Conservation (phyloP, 2,113 vertebrate species). For the Oncorhynchus gorbuscha region DNA sequence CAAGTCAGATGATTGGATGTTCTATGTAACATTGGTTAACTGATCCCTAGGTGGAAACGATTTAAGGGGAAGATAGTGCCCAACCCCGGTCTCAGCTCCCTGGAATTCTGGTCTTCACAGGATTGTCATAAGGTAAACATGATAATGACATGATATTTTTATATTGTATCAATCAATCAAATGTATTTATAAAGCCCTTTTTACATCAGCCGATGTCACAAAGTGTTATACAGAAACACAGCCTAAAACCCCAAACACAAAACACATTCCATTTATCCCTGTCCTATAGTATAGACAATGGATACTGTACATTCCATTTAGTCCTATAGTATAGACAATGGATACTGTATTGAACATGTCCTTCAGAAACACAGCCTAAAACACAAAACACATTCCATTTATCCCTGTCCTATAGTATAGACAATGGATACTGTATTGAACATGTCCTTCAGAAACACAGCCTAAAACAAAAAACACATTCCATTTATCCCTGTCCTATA, state of each 20-base stretch:
- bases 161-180: no score
- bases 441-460: no score
- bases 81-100: constrained; percentile 58
- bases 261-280: background rate
- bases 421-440: no score
- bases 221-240: no score
- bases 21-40: background rate
- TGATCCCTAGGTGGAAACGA: constrained; percentile 48
- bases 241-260: no score
- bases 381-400: background rate
- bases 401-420: background rate
- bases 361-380: no score
- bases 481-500: background rate
- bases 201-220: no score
- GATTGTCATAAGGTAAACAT: constrained; percentile 44
- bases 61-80: constrained; percentile 53
- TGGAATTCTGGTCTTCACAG: constrained; percentile 42
- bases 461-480: no score
- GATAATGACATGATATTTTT: background rate
- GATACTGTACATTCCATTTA: background rate
- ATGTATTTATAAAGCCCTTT: no score
- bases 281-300: no score
- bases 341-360: no score
- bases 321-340: no score
- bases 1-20: background rate